Conservation (phyloP, 2,888 invertebrate species). For the Erebia epiphron region DNA sequence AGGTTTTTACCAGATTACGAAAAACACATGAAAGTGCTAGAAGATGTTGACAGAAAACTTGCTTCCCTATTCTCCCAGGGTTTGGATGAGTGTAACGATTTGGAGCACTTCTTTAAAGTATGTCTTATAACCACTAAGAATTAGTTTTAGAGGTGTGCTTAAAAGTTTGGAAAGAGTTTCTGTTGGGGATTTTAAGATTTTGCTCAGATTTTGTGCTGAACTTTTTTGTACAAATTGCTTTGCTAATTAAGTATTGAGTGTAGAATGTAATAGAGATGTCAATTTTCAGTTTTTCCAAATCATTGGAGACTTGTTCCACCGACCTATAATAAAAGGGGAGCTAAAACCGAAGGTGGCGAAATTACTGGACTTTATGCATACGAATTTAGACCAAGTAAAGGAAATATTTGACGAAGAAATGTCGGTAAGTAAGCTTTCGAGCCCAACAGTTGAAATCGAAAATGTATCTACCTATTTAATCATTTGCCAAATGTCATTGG, state of each 20-base stretch:
- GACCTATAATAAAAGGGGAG: constrained; percentile 88
- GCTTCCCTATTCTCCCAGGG: constrained; percentile 91
- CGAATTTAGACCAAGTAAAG: constrained; percentile 86
- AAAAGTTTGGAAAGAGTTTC: too few relatives aligned
- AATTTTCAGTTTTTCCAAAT: constrained; percentile 86
- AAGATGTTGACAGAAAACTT: constrained; percentile 89
- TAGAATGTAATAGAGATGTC: neutral
- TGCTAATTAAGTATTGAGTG: neutral
- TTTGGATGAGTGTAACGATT: constrained; percentile 88
- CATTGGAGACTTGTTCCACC: constrained; percentile 87
- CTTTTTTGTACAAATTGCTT: neutral
- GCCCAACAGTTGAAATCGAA: too few relatives aligned
- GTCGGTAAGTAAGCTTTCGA: constrained; percentile 54
- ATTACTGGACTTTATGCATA: constrained; percentile 85
- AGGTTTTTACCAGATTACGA: constrained; percentile 86
- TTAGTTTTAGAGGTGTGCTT: neutral
- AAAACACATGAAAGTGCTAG: constrained; percentile 83
- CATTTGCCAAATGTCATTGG: too few relatives aligned
- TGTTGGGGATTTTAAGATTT: too few relatives aligned
- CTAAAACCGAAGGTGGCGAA: constrained; percentile 86
- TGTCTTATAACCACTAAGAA: neutral
- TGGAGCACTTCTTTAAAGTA: constrained; percentile 75
- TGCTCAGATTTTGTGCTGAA: too few relatives aligned
- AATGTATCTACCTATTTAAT: too few relatives aligned
- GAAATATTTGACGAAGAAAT: constrained; percentile 84